phyloP scores from a whole-genome alignment of 2,113 vertebrate species.

The Corydoras maculifer region DNA sequence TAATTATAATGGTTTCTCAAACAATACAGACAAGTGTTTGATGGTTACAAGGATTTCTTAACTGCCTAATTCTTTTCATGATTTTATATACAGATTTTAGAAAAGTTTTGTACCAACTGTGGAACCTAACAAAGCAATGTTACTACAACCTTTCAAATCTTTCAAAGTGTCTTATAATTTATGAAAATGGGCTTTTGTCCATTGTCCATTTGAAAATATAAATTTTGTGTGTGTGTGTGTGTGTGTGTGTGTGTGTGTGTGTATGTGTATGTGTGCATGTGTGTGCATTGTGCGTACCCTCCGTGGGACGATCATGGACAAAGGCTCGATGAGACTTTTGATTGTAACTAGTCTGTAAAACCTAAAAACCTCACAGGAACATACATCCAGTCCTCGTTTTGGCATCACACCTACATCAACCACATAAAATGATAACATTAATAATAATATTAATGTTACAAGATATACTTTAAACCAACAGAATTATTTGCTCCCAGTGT shows the following conservation, averaged over 20 bases:
- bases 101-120: too few relatives aligned
- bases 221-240: background rate
- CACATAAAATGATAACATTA: background rate
- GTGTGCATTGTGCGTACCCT: constrained; percentile 56
- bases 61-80: too few relatives aligned
- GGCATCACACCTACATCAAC: constrained; percentile 76
- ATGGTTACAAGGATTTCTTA: too few relatives aligned
- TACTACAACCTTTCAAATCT: too few relatives aligned
- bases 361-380: constrained; percentile 77
- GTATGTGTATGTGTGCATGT: background rate
- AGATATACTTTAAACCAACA: background rate
- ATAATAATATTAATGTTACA: background rate
- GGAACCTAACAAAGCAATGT: too few relatives aligned
- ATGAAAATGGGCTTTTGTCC: too few relatives aligned
- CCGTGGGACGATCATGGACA: constrained; percentile 84
- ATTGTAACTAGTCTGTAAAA: constrained; percentile 84
- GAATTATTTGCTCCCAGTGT: too few relatives aligned
- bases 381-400: constrained; percentile 80
- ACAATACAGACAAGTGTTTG: too few relatives aligned
- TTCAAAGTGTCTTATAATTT: too few relatives aligned
- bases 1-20: too few relatives aligned
- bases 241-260: constrained; percentile 1
- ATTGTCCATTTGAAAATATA: background rate
- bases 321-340: constrained; percentile 79
- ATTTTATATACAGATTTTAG: too few relatives aligned